Evolutionary conservation across 1,140 invertebrate genomes (phyloP).

Genomic region (Rhyacophila brunnea): DNA sequence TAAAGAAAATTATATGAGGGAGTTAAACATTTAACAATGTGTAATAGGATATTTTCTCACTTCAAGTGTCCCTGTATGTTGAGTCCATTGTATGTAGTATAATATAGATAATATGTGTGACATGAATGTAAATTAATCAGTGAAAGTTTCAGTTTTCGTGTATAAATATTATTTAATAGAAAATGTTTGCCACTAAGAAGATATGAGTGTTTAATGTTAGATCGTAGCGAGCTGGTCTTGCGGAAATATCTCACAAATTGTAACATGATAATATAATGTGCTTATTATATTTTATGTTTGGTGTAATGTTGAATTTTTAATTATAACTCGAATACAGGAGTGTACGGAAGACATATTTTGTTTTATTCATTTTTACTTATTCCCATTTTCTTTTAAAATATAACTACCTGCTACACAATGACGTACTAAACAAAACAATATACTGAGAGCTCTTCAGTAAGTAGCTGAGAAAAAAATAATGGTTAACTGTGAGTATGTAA

Average conservation of each 20-base stretch:
- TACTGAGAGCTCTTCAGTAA: no score
- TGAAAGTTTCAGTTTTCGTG: background rate
- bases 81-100: slow-evolving; percentile 4
- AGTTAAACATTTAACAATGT: no score
- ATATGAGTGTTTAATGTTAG: slow-evolving; percentile 9
- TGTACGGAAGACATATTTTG: slow-evolving; percentile 14
- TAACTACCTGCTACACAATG: no score
- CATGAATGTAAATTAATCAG: slow-evolving; percentile 24
- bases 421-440: no score
- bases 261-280: slow-evolving; percentile 22
- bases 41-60: no score
- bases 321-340: slow-evolving; percentile 27
- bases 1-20: no score
- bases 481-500: no score
- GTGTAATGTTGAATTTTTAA: slow-evolving; percentile 30
- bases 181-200: background rate
- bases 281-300: slow-evolving; percentile 28
- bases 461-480: no score
- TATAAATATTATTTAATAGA: slow-evolving; percentile 1
- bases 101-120: slow-evolving; percentile 9
- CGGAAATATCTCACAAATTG: slow-evolving; percentile 16
- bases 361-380: background rate
- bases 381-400: no score
- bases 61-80: no score
- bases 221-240: slow-evolving; percentile 25